Evolutionary conservation across 1,140 invertebrate genomes (phyloP).

Genomic region (Matsumurasca onukii): DNA sequence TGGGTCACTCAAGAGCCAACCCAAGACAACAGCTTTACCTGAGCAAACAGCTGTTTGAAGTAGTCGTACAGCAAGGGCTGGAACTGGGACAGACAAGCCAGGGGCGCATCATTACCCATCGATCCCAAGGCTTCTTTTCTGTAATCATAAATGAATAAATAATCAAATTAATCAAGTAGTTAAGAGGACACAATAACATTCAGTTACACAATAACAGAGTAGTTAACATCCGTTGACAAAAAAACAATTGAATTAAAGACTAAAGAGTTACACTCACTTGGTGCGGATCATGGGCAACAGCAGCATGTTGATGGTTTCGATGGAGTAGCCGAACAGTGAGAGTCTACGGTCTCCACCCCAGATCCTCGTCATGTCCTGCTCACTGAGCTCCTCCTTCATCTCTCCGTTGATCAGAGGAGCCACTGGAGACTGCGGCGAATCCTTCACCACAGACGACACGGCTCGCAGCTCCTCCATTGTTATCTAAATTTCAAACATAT

Average conservation of each 20-base stretch:
- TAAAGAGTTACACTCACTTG: constrained; percentile 72
- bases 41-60: constrained; percentile 99
- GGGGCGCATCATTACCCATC: constrained; percentile 98
- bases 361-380: constrained; percentile 47
- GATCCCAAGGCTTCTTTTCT: constrained; percentile 98
- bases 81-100: constrained; percentile 94
- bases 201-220: no score
- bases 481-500: constrained; percentile 56
- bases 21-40: no score
- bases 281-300: constrained; percentile 95
- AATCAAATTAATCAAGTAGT: constrained; percentile 7
- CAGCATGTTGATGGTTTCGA: constrained; percentile 93
- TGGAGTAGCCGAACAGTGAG: constrained; percentile 90
- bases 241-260: no score
- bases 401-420: constrained; percentile 40
- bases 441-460: constrained; percentile 41
- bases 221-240: no score
- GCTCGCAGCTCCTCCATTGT: constrained; percentile 66
- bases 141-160: constrained; percentile 28
- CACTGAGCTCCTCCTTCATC: constrained; percentile 39
- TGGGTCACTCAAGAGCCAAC: no score
- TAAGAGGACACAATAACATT: not conserved
- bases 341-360: constrained; percentile 81
- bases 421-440: constrained; percentile 34
- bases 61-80: constrained; percentile 96